Evolutionary conservation across 2,797 vertebrate genomes (phyloP), one percentile per base, ranked within the genome.

Genomic region (Aldrovandia affinis): DNA sequence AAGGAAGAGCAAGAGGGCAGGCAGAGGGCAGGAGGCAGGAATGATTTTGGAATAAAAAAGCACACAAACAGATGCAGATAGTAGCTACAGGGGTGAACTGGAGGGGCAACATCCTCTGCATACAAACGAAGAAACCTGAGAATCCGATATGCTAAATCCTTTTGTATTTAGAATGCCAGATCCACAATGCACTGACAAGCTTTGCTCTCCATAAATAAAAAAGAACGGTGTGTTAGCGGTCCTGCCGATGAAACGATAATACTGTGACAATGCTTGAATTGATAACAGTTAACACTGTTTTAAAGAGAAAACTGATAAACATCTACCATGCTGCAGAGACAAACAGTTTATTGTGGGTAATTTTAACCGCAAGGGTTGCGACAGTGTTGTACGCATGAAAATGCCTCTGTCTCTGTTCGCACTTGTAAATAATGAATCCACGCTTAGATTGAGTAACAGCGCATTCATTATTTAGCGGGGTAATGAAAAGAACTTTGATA

Each of bases 21-120:
- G 10, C 42, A 42, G 65, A 54, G 68, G n/a, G 61, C 82, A 81
- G 55, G 83, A 61, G 55, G 68, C 47, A 84, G 63, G 25, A 83
- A 70, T 30, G 25, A 42, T 20, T 7, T 7, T n/a, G 50, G 52
- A 68, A 73, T 77, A 83, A 47, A 50, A 77, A 61, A 36, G 47
- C 65, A 2, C 82, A 50, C 30, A 9, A 14, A 52, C 54, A n/a
- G 54, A 83, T 52, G 54, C 50, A 57, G 65, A 70, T 83, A 30
- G 47, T 36, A 33, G n/a, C n/a, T n/a, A 57, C 82, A 73, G 79
- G 36, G 79, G 79, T 57, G 33, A 57, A 57, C 52, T 28, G 55
- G 54, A 25, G n/a, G 6, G 28, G 30, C 52, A 30, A 5, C 79
- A 61, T 30, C 52, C 33, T n/a, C 36, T 59, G 54, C 33, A 81